phyloP scores from a whole-genome alignment of 2,797 vertebrate species.

The Sphenodon punctatus region DNA sequence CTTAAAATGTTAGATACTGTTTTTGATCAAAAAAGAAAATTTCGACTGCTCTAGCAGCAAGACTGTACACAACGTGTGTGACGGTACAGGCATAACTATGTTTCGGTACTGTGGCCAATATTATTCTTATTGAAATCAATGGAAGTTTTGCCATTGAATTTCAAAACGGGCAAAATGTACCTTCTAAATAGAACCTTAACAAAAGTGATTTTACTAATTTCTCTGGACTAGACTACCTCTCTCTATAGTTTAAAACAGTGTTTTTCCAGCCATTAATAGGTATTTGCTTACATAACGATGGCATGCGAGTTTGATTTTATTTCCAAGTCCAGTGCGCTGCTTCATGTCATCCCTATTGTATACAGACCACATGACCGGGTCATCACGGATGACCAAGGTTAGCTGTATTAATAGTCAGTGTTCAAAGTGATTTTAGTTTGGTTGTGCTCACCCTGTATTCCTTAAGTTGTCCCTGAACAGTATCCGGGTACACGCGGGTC shows the following conservation, averaged over 20 bases:
- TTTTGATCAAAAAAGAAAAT: no score
- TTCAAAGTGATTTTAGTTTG: neutral
- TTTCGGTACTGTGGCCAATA: neutral
- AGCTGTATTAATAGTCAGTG: slow-evolving; percentile 39
- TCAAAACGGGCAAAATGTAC: neutral
- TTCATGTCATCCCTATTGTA: slow-evolving; percentile 42
- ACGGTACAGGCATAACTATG: no score
- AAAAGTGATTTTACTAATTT: rapidly evolving
- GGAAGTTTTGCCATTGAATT: neutral
- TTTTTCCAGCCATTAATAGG: neutral
- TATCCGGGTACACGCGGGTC: slow-evolving; percentile 86
- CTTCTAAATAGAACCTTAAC: neutral
- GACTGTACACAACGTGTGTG: no score
- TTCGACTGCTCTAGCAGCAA: no score
- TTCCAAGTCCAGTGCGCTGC: neutral
- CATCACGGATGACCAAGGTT: neutral
- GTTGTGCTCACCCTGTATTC: slow-evolving; percentile 90
- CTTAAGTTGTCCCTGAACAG: slow-evolving; percentile 90
- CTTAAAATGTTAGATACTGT: no score
- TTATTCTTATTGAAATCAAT: neutral
- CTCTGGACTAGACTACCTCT: no score
- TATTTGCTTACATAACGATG: neutral
- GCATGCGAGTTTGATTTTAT: rapidly evolving
- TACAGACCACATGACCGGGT: neutral
- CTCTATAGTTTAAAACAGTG: neutral